A percentile compares a stretch with the other conserved stretches of the same genome.
phyloP scores from a whole-genome alignment of 2,888 invertebrate genomes.

The Acanthococcus lagerstroemiae region DNA sequence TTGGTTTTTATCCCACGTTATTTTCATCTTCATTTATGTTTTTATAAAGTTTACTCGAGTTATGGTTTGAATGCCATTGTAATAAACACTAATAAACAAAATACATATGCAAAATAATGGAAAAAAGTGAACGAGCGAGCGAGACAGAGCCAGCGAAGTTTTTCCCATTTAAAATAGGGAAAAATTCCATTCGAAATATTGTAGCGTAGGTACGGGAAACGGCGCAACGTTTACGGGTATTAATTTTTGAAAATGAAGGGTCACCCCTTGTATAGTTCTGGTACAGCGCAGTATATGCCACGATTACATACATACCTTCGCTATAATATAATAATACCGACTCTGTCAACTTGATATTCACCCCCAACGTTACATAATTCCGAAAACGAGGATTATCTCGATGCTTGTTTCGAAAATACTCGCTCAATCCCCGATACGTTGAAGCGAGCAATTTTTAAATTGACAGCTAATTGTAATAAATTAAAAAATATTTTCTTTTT shows the following conservation, averaged over 20 bases:
- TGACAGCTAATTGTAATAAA: too few species aligned
- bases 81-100: slow-evolving; percentile 16
- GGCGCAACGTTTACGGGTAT: slow-evolving; percentile 16
- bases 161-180: too few species aligned
- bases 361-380: too few species aligned
- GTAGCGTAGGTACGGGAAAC: slow-evolving; percentile 6
- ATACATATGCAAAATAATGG: slow-evolving; percentile 3
- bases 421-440: too few species aligned
- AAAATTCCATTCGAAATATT: background rate
- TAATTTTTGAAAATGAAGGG: slow-evolving; percentile 20
- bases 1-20: slow-evolving; percentile 3
- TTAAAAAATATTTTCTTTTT: too few species aligned
- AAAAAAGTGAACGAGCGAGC: too few species aligned
- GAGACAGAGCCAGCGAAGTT: too few species aligned
- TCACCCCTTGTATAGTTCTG: background rate
- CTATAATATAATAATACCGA: background rate
- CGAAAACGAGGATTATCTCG: too few species aligned
- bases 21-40: too few species aligned
- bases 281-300: background rate
- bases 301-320: background rate
- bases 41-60: too few species aligned
- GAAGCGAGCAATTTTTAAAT: too few species aligned
- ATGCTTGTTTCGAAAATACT: too few species aligned
- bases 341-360: background rate
- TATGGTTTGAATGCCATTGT: background rate